A percentile compares a stretch with the other conserved stretches of the same genome.
phyloP scores from a whole-genome alignment of 2,113 vertebrate species.

The Vulpes vulpes region DNA sequence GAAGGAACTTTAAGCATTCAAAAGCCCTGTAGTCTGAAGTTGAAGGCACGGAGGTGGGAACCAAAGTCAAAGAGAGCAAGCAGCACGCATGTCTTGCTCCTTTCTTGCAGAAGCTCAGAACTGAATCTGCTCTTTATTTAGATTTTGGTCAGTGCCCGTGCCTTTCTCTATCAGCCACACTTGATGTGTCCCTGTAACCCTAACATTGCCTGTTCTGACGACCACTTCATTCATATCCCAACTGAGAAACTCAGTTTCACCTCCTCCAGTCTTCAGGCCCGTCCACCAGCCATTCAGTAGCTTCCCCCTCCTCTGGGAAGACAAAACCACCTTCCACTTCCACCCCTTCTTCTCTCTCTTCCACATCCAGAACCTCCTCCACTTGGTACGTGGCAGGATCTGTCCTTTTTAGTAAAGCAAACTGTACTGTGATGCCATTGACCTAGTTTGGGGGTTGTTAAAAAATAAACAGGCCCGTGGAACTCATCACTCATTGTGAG shows the following conservation, averaged over 20 bases:
- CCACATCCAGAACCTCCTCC: neutral
- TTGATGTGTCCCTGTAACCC: neutral
- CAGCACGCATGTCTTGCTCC: neutral
- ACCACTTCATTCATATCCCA: neutral
- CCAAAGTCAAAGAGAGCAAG: neutral
- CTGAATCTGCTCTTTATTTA: neutral
- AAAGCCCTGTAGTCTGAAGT: neutral
- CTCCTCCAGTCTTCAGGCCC: neutral
- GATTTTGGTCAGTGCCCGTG: neutral
- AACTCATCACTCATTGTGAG: conserved; percentile 51
- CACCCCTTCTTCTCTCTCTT: neutral
- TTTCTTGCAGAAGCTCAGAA: conserved; percentile 16
- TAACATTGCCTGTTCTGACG: neutral
- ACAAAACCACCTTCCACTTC: neutral
- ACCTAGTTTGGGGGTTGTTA: conserved; percentile 30
- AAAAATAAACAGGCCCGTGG: conserved; percentile 34
- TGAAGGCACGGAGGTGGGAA: neutral
- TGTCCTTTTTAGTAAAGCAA: neutral
- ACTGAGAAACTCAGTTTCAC: neutral
- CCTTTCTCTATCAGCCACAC: neutral
- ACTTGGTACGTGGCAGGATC: neutral
- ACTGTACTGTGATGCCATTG: neutral
- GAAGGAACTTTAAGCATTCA: conserved; percentile 45
- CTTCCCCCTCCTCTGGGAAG: neutral
- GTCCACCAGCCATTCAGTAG: neutral